Base-by-base conservation (phyloP, 1,140 invertebrate species). In the Asbolus verrucosus region DNA sequence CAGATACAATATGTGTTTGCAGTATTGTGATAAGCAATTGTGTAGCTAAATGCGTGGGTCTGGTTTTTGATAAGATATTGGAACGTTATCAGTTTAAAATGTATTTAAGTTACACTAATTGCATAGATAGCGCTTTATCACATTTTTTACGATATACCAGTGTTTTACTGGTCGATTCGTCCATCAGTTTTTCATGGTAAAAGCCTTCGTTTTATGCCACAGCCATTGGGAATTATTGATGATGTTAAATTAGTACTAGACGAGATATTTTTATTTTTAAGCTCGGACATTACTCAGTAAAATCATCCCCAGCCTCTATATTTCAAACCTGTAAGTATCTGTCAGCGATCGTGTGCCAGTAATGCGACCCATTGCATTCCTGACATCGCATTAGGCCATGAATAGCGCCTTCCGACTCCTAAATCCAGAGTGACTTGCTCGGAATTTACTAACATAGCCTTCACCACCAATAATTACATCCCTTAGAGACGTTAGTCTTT, bases 321-420 rank as follows among this genome's bases (percentile, higher is more conserved):
- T 19, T 31, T 70, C 69, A 70, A 65, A 65, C 31, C 11, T 54
- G 33, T 36, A 63, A 46, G 31, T 65, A 61, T 65, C 69, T 70
- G 69, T 70, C 69, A 70, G 21, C 69, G 43, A 63, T 70, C 69
- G 69, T 70, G 69, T 70, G 69, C 62, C 39, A 50, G 69, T 54
- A 70, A 70, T 66, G 61, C 62, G 69, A 70, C 69, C 69, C 69
- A 50, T 38, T 54, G 62, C 69, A 70, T 70, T 66, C 69, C 63
- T 9, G 39, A 70, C 62, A 59, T 59, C 62, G 59, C 31, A 61
- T 39, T 67, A 59, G 46, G 66, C 66, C 66, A 59, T 59, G 41
- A 69, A 69, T 62, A 62, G 50, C 33, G 59, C 67, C 39, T 69
- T 69, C 59, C 43, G 43, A 66, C 62, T 21, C 62, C 46, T 19